phyloP scores from a whole-genome alignment of 2,113 vertebrate species.

The Odocoileus virginianus region DNA sequence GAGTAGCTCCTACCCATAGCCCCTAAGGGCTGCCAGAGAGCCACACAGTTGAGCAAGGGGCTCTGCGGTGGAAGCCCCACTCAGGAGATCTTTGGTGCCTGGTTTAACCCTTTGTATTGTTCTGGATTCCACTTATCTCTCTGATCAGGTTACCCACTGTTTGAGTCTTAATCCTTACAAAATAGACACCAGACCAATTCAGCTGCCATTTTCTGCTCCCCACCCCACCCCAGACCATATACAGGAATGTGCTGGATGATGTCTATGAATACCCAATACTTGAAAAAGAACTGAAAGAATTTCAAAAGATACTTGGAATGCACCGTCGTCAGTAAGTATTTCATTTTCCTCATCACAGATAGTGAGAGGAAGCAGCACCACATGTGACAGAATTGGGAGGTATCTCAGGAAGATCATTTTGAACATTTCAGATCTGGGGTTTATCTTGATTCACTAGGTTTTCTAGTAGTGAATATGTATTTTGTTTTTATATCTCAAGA shows the following conservation, averaged over 20 bases:
- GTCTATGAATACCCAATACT: conserved; percentile 93
- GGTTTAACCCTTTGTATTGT: background rate
- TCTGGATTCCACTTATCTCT: background rate
- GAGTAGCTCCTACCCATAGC: background rate
- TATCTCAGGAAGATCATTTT: background rate
- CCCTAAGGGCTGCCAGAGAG: background rate
- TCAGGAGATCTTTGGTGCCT: background rate
- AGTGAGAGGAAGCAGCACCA: background rate
- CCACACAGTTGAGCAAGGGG: background rate
- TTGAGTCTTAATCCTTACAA: background rate
- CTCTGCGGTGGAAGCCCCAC: background rate
- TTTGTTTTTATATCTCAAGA: conserved; percentile 8
- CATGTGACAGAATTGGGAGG: background rate
- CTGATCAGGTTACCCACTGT: background rate
- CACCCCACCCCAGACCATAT: conserved; percentile 86
- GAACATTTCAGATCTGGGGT: background rate
- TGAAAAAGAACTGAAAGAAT: conserved; percentile 92
- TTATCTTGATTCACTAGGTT: background rate
- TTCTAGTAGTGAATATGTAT: background rate
- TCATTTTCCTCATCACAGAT: background rate
- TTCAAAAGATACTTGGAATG: conserved; percentile 93
- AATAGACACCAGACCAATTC: background rate
- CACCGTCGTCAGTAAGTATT: conserved; percentile 93
- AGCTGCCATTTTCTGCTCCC: conserved; percentile 18
- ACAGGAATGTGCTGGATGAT: conserved; percentile 92